Evolutionary conservation across 2,888 invertebrate genomes (phyloP), one percentile per base, ranked within the genome.

Genomic region (Amphipoea oculea): DNA sequence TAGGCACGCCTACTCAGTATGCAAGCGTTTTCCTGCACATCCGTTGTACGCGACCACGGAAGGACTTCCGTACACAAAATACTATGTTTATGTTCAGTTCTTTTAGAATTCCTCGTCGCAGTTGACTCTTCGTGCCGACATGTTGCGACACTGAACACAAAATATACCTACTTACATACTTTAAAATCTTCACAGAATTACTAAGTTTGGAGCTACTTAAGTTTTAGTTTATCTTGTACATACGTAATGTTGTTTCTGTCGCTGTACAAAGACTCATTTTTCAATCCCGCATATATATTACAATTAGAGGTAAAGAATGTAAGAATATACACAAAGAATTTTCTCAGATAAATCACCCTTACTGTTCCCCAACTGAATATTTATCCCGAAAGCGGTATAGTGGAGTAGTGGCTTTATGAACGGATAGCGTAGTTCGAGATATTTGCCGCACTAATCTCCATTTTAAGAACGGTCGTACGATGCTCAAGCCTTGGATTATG

Each of bases 1-100:
- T 96, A 96, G 96, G 96, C 95, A 95, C 96, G 96, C 94, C 96
- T 96, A 95, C 95, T 97, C 96, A 96, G 96, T 96, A 97, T 97
- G 97, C 97, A 96, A 96, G 96, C 95, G 95, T 95, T 96, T 96
- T 95, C 95, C 96, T 95, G 94, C 94, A 96, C 95, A 96, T 96
- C 96, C 96, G 96, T 95, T 96, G 95, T 95, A 95, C 94, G 94
- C 96, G 95, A 95, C 95, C 96, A 94, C 95, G 95, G 95, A 94
- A 96, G 95, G 95, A 96, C 95, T 95, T 96, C 96, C 95, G 95
- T 95, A 95, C 95, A 96, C 96, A 96, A 96, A 96, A 96, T 96
- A 96, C 94, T 94, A 94, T 95, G 95, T 96, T 95, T 95, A 95
- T 95, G 93, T 95, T 94, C 92, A 95, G 93, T 96, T 95, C 95